A percentile compares a stretch with the other conserved stretches of the same genome.
Evolutionary conservation across 2,797 vertebrate genomes (phyloP).

Genomic region (Emys orbicularis): DNA sequence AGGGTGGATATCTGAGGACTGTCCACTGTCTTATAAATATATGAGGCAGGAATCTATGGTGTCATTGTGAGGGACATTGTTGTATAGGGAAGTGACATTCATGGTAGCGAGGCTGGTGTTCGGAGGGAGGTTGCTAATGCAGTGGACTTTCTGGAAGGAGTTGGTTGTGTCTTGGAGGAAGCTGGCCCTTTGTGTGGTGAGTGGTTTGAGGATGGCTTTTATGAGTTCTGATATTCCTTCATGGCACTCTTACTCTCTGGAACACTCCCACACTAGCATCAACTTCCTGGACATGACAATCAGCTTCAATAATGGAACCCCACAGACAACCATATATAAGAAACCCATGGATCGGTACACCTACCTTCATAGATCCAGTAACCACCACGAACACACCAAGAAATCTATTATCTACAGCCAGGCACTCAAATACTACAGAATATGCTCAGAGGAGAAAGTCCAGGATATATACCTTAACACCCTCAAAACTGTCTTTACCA

Average conservation of each 20-base stretch:
- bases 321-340: not conserved
- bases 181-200: not conserved
- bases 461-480: not conserved
- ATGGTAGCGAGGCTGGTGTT: not conserved
- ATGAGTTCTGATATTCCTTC: not conserved
- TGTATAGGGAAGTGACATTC: not conserved
- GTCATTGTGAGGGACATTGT: not conserved
- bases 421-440: not conserved
- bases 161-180: not conserved
- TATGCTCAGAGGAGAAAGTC: not conserved
- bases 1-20: not conserved
- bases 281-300: not conserved
- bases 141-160: not conserved
- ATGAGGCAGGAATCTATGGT: not conserved
- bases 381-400: not conserved
- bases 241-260: not conserved
- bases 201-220: not conserved
- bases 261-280: not conserved
- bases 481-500: not conserved
- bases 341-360: not conserved
- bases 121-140: not conserved
- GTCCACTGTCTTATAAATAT: not conserved
- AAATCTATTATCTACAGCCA: not conserved
- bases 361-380: not conserved
- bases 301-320: not conserved